Evolutionary conservation across 2,888 invertebrate species (phyloP).

Genomic region (Netelia fuscicornis): DNA sequence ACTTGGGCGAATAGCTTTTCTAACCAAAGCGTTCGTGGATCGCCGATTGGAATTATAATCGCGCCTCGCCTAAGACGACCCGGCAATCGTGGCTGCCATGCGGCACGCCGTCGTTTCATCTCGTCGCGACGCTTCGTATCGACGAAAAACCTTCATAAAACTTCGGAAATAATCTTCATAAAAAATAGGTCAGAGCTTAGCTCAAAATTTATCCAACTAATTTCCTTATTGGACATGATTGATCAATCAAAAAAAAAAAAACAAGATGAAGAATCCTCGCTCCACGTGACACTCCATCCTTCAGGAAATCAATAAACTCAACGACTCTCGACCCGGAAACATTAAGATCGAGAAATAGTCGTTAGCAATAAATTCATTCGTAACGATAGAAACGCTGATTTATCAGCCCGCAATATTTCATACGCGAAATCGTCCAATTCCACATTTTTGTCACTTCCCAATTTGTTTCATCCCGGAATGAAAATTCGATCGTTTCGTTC

Average conservation of each 20-base stretch:
- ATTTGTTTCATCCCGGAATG: too few relatives aligned
- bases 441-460: too few relatives aligned
- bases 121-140: neutral
- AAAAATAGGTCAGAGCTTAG: too few relatives aligned
- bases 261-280: constrained; percentile 53
- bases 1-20: neutral
- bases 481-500: constrained; percentile 18
- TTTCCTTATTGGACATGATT: neutral
- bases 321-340: neutral
- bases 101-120: constrained; percentile 34
- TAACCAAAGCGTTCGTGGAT: constrained; percentile 14
- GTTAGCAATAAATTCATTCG: too few relatives aligned
- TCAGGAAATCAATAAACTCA: neutral
- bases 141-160: too few relatives aligned
- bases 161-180: too few relatives aligned
- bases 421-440: too few relatives aligned
- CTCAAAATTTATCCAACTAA: too few relatives aligned
- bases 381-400: too few relatives aligned
- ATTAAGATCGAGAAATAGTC: neutral
- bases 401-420: too few relatives aligned
- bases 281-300: constrained; percentile 17
- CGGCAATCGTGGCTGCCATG: constrained; percentile 53
- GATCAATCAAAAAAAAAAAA: constrained; percentile 60
- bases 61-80: constrained; percentile 71
- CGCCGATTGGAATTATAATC: constrained; percentile 42